Base-by-base conservation (phyloP, 1,140 invertebrate genomes). In the Drosophila pruinosa region DNA sequence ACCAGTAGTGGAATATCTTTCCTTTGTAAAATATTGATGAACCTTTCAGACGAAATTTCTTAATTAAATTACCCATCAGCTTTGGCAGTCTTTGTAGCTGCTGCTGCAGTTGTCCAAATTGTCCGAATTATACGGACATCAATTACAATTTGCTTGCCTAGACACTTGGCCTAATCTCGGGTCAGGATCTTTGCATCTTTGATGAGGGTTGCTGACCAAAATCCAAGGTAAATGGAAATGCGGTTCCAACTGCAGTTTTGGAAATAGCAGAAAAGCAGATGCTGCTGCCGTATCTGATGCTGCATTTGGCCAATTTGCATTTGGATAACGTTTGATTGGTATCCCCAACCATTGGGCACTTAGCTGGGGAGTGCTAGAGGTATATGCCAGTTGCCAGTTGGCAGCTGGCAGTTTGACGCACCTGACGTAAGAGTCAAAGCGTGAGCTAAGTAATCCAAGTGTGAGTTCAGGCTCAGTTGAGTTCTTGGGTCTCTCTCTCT, bases 251-350 rank as follows among this genome's bases (percentile, higher is more conserved):
- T 63, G 56, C 62, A 54, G 69, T 38, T 56, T 58, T 58, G 56
- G 78, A 65, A 72, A 61, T 72, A 26, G 48, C 54, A 64, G 59
- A 34, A n/a, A 71, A 64, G 76, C 28, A 50, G 64, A 36, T 22
- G 24, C 17, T 38, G 48, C 24, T 34, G 39, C 15, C 54, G 24
- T 14, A 6, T 26, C 22, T 17, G 4, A n/a, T 76, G 74, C 62
- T 83, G 58, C 80, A 85, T 72, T 79, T 85, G 79, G 72, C 75
- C 75, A 85, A 85, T 83, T 83, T 79, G 73, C 75, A 83, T 83
- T 83, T 83, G 72, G 72, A 79, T 86, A 86, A 76, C 76, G 61
- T 80, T 83, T 76, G 76, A 78, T 86, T 83, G 78, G 80, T 64
- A 57, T 45, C 57, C 57, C 43, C 28, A 53, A 45, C 28, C 43